Evolutionary conservation across 1,140 invertebrate genomes (phyloP), one percentile per base, ranked within the genome.

Genomic region (Bilobella aurantiaca): DNA sequence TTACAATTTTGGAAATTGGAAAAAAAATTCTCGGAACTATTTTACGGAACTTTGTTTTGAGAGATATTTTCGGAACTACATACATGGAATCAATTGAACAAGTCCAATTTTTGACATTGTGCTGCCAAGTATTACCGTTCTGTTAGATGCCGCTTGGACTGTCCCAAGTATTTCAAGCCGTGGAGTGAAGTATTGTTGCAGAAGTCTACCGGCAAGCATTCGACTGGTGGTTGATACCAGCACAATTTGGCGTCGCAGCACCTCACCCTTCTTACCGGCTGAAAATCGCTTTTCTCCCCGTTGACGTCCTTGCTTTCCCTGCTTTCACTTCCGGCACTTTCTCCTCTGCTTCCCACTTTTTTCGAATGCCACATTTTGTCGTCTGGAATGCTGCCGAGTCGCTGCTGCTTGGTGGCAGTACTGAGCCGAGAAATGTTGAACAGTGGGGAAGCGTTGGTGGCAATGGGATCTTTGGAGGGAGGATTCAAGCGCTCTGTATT

Each of bases 121-220:
- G 23, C 3, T n/a, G 28, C 1, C 34, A 23, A n/a, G 21, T 2
- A 29, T 66, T 61, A 72, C 70, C 70, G 66, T 63, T 72, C 71
- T 23, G 63, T 28, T 5, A 70, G 28, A 58, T 72, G 71, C 3
- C 67, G 61, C 32, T 66, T 70, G 1, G 64, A 42, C 34, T 72
- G 65, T 8, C 63, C 67, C 31, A 72, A 64, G 34, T 70, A 72
- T 60, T 72, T 72, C 23, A 72, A 56, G 23, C 68, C 68, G 37
- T 69, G 68, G 5, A 70, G 47, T 21, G 46, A 58, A 3, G 69
- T 72, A 58, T 72, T 65, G 29, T 29, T 31, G 34, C 63, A 72
- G 34, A 72, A 72, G 29, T 72, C 71, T 34, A 72, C 47, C 14
- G 68, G 69, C 18, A 70, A 62, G 25, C 61, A 64, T 37, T 69